Conservation (phyloP, 2,888 invertebrate species). For the Mayetiola destructor region DNA sequence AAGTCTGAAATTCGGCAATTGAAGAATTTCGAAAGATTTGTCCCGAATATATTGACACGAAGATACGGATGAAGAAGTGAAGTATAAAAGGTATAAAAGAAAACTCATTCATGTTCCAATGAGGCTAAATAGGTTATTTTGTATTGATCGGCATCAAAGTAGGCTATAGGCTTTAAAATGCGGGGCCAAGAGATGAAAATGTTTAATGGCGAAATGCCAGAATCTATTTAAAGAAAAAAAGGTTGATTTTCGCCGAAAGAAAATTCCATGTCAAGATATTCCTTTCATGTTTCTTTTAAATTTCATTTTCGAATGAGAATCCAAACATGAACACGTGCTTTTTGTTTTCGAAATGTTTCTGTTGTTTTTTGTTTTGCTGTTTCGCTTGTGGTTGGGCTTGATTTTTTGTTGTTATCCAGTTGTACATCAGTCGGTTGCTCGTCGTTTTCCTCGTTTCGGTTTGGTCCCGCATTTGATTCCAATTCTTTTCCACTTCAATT, state of each 20-base stretch:
- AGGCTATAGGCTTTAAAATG: too few species aligned
- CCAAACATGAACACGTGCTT: constrained; percentile 1
- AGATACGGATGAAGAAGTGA: neutral
- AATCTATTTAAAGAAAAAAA: neutral
- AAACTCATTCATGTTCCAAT: too few species aligned
- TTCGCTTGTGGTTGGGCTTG: neutral
- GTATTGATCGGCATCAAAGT: too few species aligned
- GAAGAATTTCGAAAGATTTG: neutral
- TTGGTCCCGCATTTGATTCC: too few species aligned
- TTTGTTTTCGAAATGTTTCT: too few species aligned
- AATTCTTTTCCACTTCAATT: too few species aligned
- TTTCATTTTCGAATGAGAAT: too few species aligned
- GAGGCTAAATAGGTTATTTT: too few species aligned
- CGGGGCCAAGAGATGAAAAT: neutral
- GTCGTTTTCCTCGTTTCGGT: too few species aligned
- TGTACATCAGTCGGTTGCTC: too few species aligned
- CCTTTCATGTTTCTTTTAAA: neutral
- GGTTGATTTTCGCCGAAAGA: neutral
- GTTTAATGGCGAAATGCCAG: constrained; percentile 5
- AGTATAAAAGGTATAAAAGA: neutral
- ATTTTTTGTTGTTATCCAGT: too few species aligned
- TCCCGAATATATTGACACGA: neutral
- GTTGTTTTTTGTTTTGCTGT: too few species aligned
- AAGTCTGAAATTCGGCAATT: neutral
- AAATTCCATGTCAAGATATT: constrained; percentile 1